Conservation (phyloP, 2,797 vertebrate genomes). For the Chromobotia macracanthus region DNA sequence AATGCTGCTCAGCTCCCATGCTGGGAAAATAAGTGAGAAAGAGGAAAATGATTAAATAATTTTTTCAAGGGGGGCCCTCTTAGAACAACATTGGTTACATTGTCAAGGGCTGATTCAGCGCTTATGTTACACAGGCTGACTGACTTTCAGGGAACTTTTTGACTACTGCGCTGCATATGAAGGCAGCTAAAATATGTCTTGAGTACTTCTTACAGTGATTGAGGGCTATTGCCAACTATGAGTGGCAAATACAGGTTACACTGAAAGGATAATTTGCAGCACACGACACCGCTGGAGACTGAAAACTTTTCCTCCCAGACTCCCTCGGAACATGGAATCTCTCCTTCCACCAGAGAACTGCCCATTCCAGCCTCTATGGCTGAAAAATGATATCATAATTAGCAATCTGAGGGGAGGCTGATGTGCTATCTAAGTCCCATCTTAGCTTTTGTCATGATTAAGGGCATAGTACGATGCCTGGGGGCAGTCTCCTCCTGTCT, state of each 20-base stretch:
- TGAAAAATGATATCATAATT: constrained; percentile 91
- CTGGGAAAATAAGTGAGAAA: constrained; percentile 81
- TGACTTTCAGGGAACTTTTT: constrained; percentile 74
- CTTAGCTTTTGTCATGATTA: constrained; percentile 78
- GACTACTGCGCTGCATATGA: constrained; percentile 69
- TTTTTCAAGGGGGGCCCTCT: constrained; percentile 73
- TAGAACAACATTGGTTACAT: constrained; percentile 80
- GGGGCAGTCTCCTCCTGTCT: constrained; percentile 65
- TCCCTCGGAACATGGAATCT: constrained; percentile 64
- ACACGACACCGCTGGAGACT: constrained; percentile 79
- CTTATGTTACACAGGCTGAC: constrained; percentile 76
- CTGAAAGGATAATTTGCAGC: constrained; percentile 78
- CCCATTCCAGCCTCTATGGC: constrained; percentile 70
- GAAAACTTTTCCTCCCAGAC: constrained; percentile 76
- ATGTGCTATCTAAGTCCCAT: constrained; percentile 78
- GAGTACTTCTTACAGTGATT: constrained; percentile 83
- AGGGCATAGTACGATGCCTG: constrained; percentile 67
- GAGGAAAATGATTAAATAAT: constrained; percentile 81
- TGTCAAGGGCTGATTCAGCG: constrained; percentile 82
- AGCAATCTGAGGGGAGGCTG: constrained; percentile 81
- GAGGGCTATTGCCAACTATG: constrained; percentile 86
- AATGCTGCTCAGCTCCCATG: constrained; percentile 68
- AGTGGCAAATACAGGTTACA: constrained; percentile 75
- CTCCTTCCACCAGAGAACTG: constrained; percentile 54
- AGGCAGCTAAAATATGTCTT: constrained; percentile 84